These are phyloP conservation scores for Allophyes oxyacanthae DNA, from an alignment of 2,888 invertebrate species.

Conservation along the genomic window DNA sequence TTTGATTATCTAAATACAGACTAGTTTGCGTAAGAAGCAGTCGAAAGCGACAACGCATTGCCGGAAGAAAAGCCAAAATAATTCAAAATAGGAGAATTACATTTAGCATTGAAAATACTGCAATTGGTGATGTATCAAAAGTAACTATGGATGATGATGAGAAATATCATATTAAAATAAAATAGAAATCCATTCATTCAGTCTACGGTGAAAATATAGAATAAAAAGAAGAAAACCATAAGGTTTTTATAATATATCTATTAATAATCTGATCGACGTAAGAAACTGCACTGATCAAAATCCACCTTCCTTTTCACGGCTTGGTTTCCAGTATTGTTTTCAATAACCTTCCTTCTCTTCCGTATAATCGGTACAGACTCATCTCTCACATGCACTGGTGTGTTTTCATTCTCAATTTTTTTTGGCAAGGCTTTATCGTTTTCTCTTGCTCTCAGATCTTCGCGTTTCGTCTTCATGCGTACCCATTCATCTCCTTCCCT, in stretches of 20 bases:
- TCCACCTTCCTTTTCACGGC: slow-evolving; percentile 68
- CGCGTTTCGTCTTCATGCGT: slow-evolving; percentile 47
- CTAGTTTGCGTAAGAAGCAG: slow-evolving; percentile 43
- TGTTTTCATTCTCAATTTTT: slow-evolving; percentile 66
- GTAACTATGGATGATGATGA: background rate
- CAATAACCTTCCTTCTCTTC: slow-evolving; percentile 59
- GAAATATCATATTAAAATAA: background rate
- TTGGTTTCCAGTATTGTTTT: slow-evolving; percentile 42
- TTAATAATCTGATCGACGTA: background rate
- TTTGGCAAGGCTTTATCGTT: slow-evolving; percentile 38
- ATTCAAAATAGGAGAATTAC: slow-evolving; percentile 17
- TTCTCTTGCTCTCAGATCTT: background rate
- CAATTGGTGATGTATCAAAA: background rate
- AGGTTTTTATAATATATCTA: slow-evolving; percentile 1
- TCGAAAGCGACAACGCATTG: slow-evolving; percentile 6
- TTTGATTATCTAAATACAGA: slow-evolving; percentile 27
- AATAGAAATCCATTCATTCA: background rate
- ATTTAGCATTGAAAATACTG: background rate
- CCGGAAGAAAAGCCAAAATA: slow-evolving; percentile 5
- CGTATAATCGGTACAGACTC: slow-evolving; percentile 53
- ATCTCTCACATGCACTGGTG: slow-evolving; percentile 62
- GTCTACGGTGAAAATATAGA: background rate
- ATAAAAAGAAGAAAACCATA: background rate
- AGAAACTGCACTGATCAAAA: slow-evolving; percentile 52
- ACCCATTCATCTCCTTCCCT: slow-evolving; percentile 64